Evolutionary conservation across 2,113 vertebrate species (phyloP).

Genomic region (Oryzias celebensis): DNA sequence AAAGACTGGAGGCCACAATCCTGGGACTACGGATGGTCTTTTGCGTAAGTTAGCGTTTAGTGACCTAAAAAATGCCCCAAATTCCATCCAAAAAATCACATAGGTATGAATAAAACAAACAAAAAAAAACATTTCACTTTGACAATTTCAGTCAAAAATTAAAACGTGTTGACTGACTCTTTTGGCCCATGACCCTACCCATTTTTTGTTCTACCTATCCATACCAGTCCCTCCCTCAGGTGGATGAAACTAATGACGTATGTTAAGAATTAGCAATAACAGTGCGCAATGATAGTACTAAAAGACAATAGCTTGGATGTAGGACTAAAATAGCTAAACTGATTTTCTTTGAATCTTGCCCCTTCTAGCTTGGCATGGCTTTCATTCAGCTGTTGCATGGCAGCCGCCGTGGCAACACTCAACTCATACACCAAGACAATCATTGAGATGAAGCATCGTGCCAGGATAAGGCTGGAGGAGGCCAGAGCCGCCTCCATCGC

Average conservation of each 20-base stretch:
- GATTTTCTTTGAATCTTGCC: neutral
- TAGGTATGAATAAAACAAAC: neutral
- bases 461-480: constrained; percentile 75
- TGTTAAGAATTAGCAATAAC: too few species aligned
- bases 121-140: neutral
- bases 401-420: constrained; percentile 80
- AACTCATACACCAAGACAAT: constrained; percentile 86
- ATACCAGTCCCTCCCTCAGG: too few species aligned
- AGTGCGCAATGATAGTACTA: too few species aligned
- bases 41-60: constrained; percentile 62
- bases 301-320: too few species aligned
- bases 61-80: neutral
- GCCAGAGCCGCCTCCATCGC: constrained; percentile 54
- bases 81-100: neutral
- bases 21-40: constrained; percentile 86
- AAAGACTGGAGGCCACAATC: constrained; percentile 84
- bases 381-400: constrained; percentile 86
- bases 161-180: too few species aligned
- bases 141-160: too few species aligned
- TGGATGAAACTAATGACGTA: too few species aligned
- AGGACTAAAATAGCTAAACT: too few species aligned
- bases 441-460: constrained; percentile 80
- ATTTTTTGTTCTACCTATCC: too few species aligned
- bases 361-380: constrained; percentile 80
- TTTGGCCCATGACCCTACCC: too few species aligned